Base-by-base conservation (phyloP, 2,113 vertebrate species). In the Seriola dumerili region DNA sequence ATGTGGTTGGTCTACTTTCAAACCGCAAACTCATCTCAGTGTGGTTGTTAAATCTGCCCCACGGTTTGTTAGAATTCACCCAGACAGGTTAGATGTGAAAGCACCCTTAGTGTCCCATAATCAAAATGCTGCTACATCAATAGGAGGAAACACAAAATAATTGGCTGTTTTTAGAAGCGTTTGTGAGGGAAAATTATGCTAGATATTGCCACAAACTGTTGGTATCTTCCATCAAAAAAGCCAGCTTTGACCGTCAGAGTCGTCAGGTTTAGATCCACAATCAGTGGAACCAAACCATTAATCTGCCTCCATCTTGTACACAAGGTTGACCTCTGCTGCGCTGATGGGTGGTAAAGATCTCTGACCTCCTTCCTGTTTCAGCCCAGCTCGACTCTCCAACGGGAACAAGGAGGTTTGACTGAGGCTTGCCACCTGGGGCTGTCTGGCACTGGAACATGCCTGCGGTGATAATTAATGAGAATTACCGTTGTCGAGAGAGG, bases 401-500 rank as follows among this genome's bases (percentile, higher is more conserved):
- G 81, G 81, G 72, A 73, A 68, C 13, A 0, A 59, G 32, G 75
- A 85, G 81, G 72, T 77, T 88, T 76, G 82, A 77, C 79, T 50
- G 62, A 59, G 72, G 59, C 58, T 59, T 2, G 59, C 87, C 92
- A 89, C 90, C 85, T 89, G 88, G 78, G 81, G 78, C 61, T 79
- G 55, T 64, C 81, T 81, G 89, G 84, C 75, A 72, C 76, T 40
- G 72, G 68, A 89, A 85, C 85, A 87, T 58, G 83, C 86, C 83
- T 80, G 85, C 80, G 81, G 83, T 66, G 80, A 88, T 88, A 91
- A 92, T 92, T 91, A 91, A 89, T 85, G 84, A 81, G 68, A 87
- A 88, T 92, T 91, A 92, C 63, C 62, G 64, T 80, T 77, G 72
- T 79, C 14, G 59, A 72, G 73, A 88, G 85, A 82, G 81, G 72